Base-by-base conservation (phyloP, 2,888 invertebrate species). In the Strigamia maritima region DNA sequence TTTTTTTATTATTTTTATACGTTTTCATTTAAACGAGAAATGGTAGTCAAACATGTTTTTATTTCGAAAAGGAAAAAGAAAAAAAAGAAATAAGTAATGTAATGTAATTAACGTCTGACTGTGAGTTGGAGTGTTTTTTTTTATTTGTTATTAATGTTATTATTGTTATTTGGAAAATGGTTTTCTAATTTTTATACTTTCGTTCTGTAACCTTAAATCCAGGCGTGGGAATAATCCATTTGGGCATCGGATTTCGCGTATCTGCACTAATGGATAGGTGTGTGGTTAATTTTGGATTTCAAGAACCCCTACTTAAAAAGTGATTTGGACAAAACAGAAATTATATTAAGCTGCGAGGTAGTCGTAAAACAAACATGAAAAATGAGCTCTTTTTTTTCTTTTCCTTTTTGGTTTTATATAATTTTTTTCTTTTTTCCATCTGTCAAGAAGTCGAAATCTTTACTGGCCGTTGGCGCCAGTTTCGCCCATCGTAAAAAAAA, bases 361-460 rank as follows among this genome's bases (percentile, higher is more conserved):
- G 54, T 54, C 54, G 54, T 54, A 54, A 38, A 54, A 54, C 54
- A 54, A 54, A 54, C 54, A 54, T n/a, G 54, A 54, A 54, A 54
- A 54, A 54, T 54, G 54, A 54, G 54, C 8, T 16, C 4, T 14
- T n/a, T 54, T 14, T n/a, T 54, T 54, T 54, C 16, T 54, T 54
- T 54, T 54, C 54, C 6, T 6, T n/a, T 16, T 16, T n/a, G n/a
- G n/a, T n/a, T n/a, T n/a, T n/a, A n/a, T n/a, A n/a, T n/a, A n/a
- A n/a, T 16, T 54, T 6, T 16, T 12, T 54, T 54, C 4, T 16
- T 54, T 54, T 19, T n/a, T 54, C 4, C 54, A 54, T 38, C 38
- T 38, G 38, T 38, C 38, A 19, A 54, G 16, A 54, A 54, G 19
- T 54, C 54, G 54, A 54, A 16, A 54, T 54, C 16, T 54, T 12